Conservation (phyloP, 1,140 invertebrate species). For the Myzus persicae region DNA sequence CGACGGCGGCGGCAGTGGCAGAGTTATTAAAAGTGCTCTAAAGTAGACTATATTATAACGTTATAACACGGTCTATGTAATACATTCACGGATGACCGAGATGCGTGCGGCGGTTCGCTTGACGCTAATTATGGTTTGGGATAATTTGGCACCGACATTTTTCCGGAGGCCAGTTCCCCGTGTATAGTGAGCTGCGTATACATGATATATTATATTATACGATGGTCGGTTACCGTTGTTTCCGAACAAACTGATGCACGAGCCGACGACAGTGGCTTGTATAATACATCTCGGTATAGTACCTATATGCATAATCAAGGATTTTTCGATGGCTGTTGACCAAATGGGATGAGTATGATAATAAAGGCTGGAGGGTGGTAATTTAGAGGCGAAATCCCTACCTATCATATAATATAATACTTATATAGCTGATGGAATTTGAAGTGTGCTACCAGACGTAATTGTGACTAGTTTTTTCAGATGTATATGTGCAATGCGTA, state of each 20-base stretch:
- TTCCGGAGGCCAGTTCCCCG: background rate
- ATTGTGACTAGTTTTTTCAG: background rate
- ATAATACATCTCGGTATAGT: background rate
- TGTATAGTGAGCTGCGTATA: background rate
- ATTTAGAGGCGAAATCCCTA: background rate
- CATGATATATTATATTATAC: background rate
- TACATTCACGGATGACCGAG: conserved; percentile 13
- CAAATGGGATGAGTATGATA: background rate
- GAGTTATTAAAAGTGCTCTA: conserved; percentile 5
- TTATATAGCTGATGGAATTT: background rate
- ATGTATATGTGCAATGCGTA: background rate
- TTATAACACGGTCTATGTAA: background rate
- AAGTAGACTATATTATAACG: background rate
- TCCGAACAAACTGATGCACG: background rate
- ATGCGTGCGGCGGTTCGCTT: background rate
- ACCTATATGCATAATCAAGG: background rate
- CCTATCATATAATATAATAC: no score
- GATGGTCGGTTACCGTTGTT: background rate
- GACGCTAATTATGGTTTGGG: conserved; percentile 49
- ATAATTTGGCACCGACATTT: conserved; percentile 41
- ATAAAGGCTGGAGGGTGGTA: background rate
- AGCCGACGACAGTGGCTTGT: background rate
- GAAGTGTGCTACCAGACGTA: background rate
- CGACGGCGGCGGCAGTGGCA: background rate
- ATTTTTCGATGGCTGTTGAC: background rate